A percentile compares a stretch with the other conserved stretches of the same genome.
phyloP scores from a whole-genome alignment of 2,113 vertebrate genomes.

The Chitala chitala region DNA sequence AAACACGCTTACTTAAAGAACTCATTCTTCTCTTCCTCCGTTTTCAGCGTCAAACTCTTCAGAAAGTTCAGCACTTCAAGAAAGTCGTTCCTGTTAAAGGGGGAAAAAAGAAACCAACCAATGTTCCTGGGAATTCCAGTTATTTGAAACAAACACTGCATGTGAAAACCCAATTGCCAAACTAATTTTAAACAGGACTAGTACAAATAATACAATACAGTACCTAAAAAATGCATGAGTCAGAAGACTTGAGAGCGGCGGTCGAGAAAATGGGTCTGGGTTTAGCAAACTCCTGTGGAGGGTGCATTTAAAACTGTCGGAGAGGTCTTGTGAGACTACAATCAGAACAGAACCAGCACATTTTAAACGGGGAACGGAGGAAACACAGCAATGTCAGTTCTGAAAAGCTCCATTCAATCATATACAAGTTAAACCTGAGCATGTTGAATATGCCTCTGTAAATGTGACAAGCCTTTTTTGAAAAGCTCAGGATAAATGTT shows the following conservation, averaged over 20 bases:
- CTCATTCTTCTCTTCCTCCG: constrained; percentile 93
- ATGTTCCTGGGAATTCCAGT: no score
- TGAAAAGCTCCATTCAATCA: background rate
- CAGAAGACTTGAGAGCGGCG: constrained; percentile 71
- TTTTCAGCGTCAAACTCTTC: constrained; percentile 88
- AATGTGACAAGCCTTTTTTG: no score
- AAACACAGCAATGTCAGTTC: background rate
- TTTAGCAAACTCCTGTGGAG: constrained; percentile 71
- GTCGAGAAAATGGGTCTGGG: constrained; percentile 69
- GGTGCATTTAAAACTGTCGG: constrained; percentile 70
- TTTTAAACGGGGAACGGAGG: background rate
- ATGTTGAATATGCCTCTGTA: no score
- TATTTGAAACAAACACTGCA: no score
- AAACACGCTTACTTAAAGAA: constrained; percentile 90
- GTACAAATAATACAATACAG: constrained; percentile 30
- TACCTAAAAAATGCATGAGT: constrained; percentile 90
- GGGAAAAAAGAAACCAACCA: background rate
- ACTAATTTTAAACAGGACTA: constrained; percentile 7
- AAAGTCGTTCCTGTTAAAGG: constrained; percentile 82
- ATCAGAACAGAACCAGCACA: background rate
- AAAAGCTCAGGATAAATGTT: background rate
- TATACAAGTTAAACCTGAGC: no score
- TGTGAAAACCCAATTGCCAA: no score
- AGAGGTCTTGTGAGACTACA: constrained; percentile 59
- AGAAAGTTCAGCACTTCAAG: constrained; percentile 92